These are phyloP conservation scores for Pseudococcus jackbeardsleyi DNA, from an alignment of 2,888 invertebrate species.

Conservation along the genomic window DNA sequence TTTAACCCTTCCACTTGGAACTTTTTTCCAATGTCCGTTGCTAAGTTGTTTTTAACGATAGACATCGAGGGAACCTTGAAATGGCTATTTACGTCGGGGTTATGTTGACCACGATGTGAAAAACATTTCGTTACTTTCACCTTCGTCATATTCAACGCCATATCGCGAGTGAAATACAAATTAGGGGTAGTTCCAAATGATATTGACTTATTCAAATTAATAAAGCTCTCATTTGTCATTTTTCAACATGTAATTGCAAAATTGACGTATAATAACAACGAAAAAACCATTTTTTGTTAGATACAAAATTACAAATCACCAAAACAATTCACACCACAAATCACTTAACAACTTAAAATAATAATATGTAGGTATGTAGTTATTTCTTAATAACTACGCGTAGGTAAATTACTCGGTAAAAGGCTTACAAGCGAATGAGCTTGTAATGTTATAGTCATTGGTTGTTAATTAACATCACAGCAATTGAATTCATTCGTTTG, in stretches of 20 bases:
- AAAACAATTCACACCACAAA: background rate
- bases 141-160: background rate
- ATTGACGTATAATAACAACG: background rate
- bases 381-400: background rate
- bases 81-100: constrained; percentile 38
- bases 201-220: background rate
- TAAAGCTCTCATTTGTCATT: background rate
- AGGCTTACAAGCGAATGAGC: background rate
- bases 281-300: background rate
- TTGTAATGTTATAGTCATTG: constrained; percentile 26
- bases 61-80: constrained; percentile 47
- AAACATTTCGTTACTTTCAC: background rate
- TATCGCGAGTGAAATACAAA: background rate
- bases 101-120: background rate
- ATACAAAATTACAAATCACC: constrained; percentile 17
- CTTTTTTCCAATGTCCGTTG: constrained; percentile 49
- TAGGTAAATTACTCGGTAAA: constrained; percentile 26
- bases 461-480: constrained; percentile 41
- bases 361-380: background rate
- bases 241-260: constrained; percentile 29
- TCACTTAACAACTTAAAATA: background rate
- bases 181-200: background rate
- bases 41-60: constrained; percentile 53
- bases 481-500: background rate
- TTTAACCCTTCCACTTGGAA: background rate